Base-by-base conservation (phyloP, 2,888 invertebrate genomes). In the Graphium colonna region DNA sequence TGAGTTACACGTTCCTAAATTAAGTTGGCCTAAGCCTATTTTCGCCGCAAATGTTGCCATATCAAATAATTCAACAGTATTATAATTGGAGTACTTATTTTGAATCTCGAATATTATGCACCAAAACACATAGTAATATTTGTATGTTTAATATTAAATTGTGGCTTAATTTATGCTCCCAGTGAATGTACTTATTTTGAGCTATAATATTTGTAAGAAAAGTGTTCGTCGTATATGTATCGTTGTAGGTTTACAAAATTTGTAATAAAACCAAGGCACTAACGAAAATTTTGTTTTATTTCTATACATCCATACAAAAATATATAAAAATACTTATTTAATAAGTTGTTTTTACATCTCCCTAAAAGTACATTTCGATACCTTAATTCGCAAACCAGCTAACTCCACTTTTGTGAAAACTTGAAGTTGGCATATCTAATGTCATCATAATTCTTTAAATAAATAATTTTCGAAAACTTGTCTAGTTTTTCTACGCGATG, bases 161-260 rank as follows among this genome's bases (percentile, higher is more conserved):
- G 26, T 39, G 12, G 47, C 52, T 56, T 58, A 46, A 51, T 26
- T 13, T 53, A 31, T 36, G 17, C 39, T 49, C 40, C 21, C 33
- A 18, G 21, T 44, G 40, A 42, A 12, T 17, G 15, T 40, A 45
- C 40, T 49, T 49, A 55, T 46, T 60, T 52, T 55, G 39, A 50
- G 58, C 52, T 36, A 38, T 50, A 54, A 39, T 64, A 56, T 59
- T 61, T 59, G 52, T 69, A 60, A 64, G 61, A 63, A 61, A 60
- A 60, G 60, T 65, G 64, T 69, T 65, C 63, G 65, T 65, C 61
- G 63, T 57, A n/a, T 58, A 57, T 50, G 43, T 53, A 59, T 58
- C 56, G 49, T 57, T 50, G 57, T 58, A 60, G 58, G 59, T 64
- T 54, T 62, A 61, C 58, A 59, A 15, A 56, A 56, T 60, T 60